These are phyloP conservation scores for Porites australiensis DNA, from an alignment of 64 coral and sea anemone species.

Conservation along the genomic window DNA sequence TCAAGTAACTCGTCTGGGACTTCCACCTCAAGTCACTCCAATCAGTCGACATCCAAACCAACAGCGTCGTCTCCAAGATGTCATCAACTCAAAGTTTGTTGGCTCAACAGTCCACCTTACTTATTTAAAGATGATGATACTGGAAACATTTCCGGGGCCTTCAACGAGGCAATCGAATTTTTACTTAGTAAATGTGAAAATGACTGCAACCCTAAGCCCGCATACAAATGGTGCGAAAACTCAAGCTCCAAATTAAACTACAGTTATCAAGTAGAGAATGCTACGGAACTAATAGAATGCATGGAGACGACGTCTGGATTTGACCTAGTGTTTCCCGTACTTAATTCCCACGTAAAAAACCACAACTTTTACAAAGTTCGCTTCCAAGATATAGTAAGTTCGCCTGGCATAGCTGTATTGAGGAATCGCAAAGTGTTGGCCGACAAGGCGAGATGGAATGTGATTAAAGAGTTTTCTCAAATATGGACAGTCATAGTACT, in stretches of 20 bases:
- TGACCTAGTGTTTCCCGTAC: neutral
- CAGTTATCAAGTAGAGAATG: neutral
- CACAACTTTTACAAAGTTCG: neutral
- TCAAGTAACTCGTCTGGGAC: neutral
- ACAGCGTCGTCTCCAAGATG: neutral
- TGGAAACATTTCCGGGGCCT: neutral
- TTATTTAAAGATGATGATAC: neutral
- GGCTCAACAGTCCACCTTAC: neutral
- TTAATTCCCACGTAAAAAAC: neutral
- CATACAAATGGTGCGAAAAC: neutral
- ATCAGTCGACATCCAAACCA: neutral
- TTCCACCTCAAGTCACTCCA: neutral
- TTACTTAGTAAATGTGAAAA: no score
- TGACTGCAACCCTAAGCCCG: no score
- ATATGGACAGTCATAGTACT: constrained; percentile 7
- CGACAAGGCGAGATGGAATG: neutral
- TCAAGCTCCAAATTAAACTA: neutral
- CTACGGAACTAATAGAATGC: neutral
- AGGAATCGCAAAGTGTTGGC: constrained; percentile 7
- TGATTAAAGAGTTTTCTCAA: neutral
- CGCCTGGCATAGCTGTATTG: constrained; percentile 21
- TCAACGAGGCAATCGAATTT: neutral
- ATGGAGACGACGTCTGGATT: neutral
- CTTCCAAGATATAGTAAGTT: neutral
- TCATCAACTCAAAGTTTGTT: neutral